Conservation (phyloP, 2,113 vertebrate species). For the Cyphomyrus plagiostoma region DNA sequence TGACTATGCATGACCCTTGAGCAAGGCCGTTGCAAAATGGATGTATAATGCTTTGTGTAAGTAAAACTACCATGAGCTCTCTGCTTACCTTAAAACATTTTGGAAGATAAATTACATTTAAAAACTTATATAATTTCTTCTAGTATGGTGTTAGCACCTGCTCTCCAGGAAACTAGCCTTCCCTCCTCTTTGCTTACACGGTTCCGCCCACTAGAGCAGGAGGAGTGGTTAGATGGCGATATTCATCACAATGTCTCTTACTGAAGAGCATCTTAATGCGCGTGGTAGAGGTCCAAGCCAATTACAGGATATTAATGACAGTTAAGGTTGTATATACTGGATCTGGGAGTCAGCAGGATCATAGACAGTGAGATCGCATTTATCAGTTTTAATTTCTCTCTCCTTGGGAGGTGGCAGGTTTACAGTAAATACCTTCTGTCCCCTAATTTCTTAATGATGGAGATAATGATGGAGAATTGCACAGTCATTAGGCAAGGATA, state of each 20-base stretch:
- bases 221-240: neutral
- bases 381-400: constrained; percentile 99
- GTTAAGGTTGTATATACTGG: constrained; percentile 82
- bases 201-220: neutral
- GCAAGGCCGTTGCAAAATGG: neutral
- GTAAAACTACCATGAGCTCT: neutral
- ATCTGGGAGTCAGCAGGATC: constrained; percentile 95
- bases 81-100: neutral
- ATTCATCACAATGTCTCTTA: neutral
- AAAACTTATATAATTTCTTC: neutral
- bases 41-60: neutral
- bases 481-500: constrained; percentile 96
- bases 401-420: constrained; percentile 99
- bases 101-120: neutral
- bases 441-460: constrained; percentile 99
- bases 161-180: neutral
- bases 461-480: constrained; percentile 99
- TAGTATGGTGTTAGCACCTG: neutral
- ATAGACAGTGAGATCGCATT: constrained; percentile 93
- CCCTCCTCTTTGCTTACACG: neutral
- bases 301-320: constrained; percentile 92
- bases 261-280: constrained; percentile 16
- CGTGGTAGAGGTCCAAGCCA: constrained; percentile 57
- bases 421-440: constrained; percentile 99
- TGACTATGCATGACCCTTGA: neutral